phyloP scores from a whole-genome alignment of 2,797 vertebrate genomes.

The Pseudomugil tenellus region DNA sequence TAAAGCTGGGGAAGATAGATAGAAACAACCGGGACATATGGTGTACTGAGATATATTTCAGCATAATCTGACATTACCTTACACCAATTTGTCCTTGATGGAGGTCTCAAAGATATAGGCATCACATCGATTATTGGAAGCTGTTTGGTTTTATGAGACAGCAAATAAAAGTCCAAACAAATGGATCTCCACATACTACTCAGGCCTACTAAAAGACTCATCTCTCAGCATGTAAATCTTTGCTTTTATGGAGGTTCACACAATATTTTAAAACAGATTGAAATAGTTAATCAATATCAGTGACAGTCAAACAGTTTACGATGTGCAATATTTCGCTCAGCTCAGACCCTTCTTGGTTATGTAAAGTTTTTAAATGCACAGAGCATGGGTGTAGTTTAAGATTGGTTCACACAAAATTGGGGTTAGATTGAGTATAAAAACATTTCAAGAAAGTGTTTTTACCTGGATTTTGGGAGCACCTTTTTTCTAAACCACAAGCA shows the following conservation, averaged over 20 bases:
- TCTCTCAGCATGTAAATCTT: slow-evolving; percentile 30
- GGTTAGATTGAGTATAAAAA: not conserved
- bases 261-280: slow-evolving; percentile 25
- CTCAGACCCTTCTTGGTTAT: not conserved
- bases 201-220: slow-evolving; percentile 26
- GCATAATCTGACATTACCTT: slow-evolving; percentile 53
- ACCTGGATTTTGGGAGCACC: not conserved
- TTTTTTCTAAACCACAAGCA: not conserved
- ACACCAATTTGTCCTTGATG: slow-evolving; percentile 65
- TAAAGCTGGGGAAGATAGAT: slow-evolving; percentile 24
- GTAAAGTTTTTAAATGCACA: not conserved
- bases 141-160: slow-evolving; percentile 69
- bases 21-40: slow-evolving; percentile 11
- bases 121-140: slow-evolving; percentile 64
- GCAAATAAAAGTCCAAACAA: slow-evolving; percentile 71
- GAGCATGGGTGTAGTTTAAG: too few species aligned
- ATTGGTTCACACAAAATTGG: too few species aligned
- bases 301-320: slow-evolving; percentile 20
- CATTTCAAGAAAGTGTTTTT: not conserved
- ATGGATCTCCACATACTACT: slow-evolving; percentile 34
- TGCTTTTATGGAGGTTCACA: slow-evolving; percentile 38
- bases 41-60: slow-evolving; percentile 54
- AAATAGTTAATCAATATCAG: slow-evolving; percentile 21
- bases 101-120: slow-evolving; percentile 54
- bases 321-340: not conserved